Evolutionary conservation across 2,888 invertebrate species (phyloP).

Genomic region (Chalcis sispes): DNA sequence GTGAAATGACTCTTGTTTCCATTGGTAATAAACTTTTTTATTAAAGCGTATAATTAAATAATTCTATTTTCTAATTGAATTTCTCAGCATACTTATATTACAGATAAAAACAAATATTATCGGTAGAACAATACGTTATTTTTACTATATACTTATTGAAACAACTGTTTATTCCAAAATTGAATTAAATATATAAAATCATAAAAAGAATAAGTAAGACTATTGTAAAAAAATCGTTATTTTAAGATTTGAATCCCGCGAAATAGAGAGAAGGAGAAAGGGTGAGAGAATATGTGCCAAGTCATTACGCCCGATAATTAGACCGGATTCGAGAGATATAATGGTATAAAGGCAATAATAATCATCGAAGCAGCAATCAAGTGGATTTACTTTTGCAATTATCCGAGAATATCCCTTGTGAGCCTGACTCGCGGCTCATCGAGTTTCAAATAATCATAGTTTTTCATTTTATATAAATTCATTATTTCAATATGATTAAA

Average conservation of each 20-base stretch:
- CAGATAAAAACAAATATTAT: too few relatives aligned
- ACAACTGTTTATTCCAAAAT: not conserved
- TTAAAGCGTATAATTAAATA: too few relatives aligned
- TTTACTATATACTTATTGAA: too few relatives aligned
- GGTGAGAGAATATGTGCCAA: conserved; percentile 19
- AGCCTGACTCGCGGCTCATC: not conserved
- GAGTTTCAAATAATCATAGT: conserved; percentile 5
- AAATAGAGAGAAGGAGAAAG: too few relatives aligned
- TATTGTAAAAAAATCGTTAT: conserved; percentile 8
- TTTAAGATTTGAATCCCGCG: conserved; percentile 36
- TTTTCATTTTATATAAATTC: conserved; percentile 21
- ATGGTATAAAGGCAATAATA: conserved; percentile 32
- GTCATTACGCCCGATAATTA: conserved; percentile 34
- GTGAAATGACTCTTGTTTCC: too few relatives aligned
- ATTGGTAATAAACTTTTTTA: too few relatives aligned
- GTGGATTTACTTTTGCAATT: conserved; percentile 44
- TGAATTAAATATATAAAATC: not conserved
- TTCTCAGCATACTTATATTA: too few relatives aligned
- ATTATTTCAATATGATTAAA: conserved; percentile 3
- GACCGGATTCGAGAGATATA: conserved; percentile 1
- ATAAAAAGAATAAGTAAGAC: not conserved
- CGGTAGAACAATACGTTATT: too few relatives aligned
- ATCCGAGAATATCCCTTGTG: conserved; percentile 35
- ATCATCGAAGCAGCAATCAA: conserved; percentile 30
- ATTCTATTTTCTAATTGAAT: too few relatives aligned